Evolutionary conservation across 2,888 invertebrate genomes (phyloP).

Genomic region (Ichneumon xanthorius): DNA sequence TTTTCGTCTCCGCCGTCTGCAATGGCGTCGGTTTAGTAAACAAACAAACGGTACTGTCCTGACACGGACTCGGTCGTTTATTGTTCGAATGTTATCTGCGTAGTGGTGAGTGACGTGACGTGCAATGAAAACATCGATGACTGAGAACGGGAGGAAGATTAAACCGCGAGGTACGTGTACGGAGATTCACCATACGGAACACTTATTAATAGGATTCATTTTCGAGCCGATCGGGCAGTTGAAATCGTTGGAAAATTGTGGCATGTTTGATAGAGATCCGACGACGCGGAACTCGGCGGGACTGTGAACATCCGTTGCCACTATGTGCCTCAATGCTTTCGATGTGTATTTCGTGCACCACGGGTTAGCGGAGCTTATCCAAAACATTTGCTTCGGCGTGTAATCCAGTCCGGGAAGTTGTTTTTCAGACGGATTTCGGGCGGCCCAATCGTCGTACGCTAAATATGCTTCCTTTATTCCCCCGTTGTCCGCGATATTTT

Average conservation of each 20-base stretch:
- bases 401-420: conserved; percentile 79
- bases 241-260: conserved; percentile 88
- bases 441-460: conserved; percentile 86
- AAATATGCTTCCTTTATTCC: conserved; percentile 96
- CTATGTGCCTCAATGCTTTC: conserved; percentile 91
- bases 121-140: background rate
- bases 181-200: conserved; percentile 87
- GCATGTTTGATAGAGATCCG: conserved; percentile 88
- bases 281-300: conserved; percentile 88
- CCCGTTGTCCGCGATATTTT: conserved; percentile 97
- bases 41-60: no score
- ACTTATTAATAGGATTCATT: conserved; percentile 88
- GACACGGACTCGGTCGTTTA: no score
- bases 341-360: conserved; percentile 88
- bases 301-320: conserved; percentile 92
- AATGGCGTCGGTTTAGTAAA: no score
- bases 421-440: conserved; percentile 85
- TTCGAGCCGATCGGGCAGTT: conserved; percentile 87
- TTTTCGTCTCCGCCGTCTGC: no score
- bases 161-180: background rate
- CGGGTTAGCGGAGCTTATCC: conserved; percentile 87
- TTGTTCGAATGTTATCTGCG: no score
- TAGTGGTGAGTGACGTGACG: background rate
- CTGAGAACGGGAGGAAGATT: no score
- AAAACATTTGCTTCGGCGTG: conserved; percentile 89